Evolutionary conservation across 2,113 vertebrate genomes (phyloP).

Genomic region (Ameiurus melas): DNA sequence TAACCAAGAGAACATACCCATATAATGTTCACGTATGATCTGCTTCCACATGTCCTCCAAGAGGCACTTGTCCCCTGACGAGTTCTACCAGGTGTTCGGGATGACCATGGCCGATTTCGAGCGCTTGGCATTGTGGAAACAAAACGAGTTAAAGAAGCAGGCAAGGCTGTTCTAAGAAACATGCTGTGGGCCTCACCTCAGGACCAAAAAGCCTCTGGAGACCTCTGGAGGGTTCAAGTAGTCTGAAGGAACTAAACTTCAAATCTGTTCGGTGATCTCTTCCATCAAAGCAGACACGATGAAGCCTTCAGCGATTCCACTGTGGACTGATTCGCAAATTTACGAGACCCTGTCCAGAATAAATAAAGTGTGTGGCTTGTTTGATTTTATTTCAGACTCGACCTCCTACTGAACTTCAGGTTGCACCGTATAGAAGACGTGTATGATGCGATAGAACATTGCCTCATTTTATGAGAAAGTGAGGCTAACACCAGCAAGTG

Average conservation of each 20-base stretch:
- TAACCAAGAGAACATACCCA: background rate
- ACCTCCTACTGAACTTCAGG: slow-evolving; percentile 11
- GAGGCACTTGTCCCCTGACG: slow-evolving; percentile 94
- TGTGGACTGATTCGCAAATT: background rate
- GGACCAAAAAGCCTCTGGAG: background rate
- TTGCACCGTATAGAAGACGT: background rate
- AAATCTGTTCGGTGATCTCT: background rate
- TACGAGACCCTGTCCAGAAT: background rate
- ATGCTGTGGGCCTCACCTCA: background rate
- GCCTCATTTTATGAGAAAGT: slow-evolving; percentile 25
- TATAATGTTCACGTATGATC: background rate
- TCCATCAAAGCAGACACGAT: background rate
- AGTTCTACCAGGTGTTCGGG: slow-evolving; percentile 92
- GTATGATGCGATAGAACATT: background rate
- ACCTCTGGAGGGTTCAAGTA: background rate
- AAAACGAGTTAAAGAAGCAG: slow-evolving; percentile 95
- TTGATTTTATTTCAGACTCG: background rate
- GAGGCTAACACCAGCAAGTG: slow-evolving; percentile 36
- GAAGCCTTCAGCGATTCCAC: background rate
- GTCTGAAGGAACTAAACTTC: background rate
- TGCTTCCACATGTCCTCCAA: slow-evolving; percentile 57
- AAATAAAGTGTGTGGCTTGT: background rate
- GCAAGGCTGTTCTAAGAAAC: slow-evolving; percentile 86
- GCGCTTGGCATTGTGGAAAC: slow-evolving; percentile 91
- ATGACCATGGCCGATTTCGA: slow-evolving; percentile 94